Evolutionary conservation across 1,140 invertebrate genomes (phyloP), one percentile per base, ranked within the genome.

Genomic region (Planococcus citri): DNA sequence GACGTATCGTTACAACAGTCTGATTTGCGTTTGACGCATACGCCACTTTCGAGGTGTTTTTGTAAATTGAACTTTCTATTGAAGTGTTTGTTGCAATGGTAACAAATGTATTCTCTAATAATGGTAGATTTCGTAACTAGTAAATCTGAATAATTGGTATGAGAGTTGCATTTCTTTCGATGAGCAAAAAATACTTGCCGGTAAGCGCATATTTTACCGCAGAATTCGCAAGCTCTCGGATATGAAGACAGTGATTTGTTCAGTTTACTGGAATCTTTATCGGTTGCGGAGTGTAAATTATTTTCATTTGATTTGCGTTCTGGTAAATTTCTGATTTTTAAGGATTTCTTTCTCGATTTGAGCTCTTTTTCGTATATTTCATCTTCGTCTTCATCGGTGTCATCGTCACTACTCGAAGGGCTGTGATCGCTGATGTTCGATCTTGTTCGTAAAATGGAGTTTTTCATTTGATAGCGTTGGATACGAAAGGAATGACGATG

Each of bases 91-190:
- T 51, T 51, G 17, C 41, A 51, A 51, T 51, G n/a, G 41, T 51
- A 51, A 51, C 41, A 51, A 51, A 51, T 51, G n/a, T 51, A 51
- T 51, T 51, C 41, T n/a, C 17, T 51, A n/a, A n/a, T n/a, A n/a
- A n/a, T n/a, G 10, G 17, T 20, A 3, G 12, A 51, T 51, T 51
- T 51, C 4, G 4, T 51, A 51, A 6, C 17, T 51, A 51, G 41
- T 51, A 51, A 51, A 51, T 51, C 41, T 17, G n/a, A 51, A 51
- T 51, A 51, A 51, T 14, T 51, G 6, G 41, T 51, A 17, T 9
- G 41, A 6, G 41, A 51, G 17, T 51, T 51, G n/a, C 41, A 51
- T 51, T 51, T 51, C 17, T 51, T 51, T n/a, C 41, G 6, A n/a
- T 51, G 41, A 51, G 41, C 41, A n/a, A 51, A 51, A 51, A 51